phyloP scores from a whole-genome alignment of 2,113 vertebrate species.

The Otolemur garnettii region DNA sequence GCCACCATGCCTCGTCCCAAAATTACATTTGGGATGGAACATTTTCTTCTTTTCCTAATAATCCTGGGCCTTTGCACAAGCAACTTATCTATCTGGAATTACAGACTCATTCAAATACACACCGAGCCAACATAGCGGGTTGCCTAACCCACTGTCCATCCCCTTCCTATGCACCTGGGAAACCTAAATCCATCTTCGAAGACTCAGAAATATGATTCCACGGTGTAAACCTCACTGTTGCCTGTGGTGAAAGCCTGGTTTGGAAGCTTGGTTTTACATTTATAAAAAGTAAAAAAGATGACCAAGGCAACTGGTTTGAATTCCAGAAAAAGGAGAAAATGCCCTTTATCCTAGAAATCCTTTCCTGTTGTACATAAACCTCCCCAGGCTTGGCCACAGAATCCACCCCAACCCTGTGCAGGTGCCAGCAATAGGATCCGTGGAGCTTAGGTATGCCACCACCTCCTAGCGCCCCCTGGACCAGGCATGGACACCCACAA shows the following conservation, averaged over 20 bases:
- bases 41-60: neutral
- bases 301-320: neutral
- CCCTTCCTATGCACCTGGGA: neutral
- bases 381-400: neutral
- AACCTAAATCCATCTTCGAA: neutral
- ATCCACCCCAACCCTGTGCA: accelerated
- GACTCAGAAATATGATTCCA: neutral
- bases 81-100: neutral
- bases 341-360: slow-evolving; percentile 1
- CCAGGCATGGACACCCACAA: neutral
- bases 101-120: neutral
- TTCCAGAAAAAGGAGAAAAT: neutral
- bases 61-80: neutral
- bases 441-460: neutral
- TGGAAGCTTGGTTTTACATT: neutral
- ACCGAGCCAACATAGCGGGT: accelerated
- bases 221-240: accelerated
- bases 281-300: neutral
- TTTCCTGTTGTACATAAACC: neutral
- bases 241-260: no score
- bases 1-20: neutral
- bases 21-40: neutral
- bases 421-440: neutral
- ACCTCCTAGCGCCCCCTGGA: neutral
- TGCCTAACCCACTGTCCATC: no score